Evolutionary conservation across 2,113 vertebrate genomes (phyloP).

Genomic region (Mirounga angustirostris): DNA sequence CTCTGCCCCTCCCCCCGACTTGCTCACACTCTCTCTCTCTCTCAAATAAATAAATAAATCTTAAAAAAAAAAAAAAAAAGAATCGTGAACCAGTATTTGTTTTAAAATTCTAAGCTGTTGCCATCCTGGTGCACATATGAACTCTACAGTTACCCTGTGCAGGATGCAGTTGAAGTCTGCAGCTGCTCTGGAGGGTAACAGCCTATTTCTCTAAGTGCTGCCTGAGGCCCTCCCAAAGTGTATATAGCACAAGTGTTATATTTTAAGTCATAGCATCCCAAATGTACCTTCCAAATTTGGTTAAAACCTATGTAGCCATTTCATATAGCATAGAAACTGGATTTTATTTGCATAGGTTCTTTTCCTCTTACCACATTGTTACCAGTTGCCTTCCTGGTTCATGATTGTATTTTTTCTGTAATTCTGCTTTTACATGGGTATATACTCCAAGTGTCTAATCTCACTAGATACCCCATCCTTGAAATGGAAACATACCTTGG

Average conservation of each 20-base stretch:
- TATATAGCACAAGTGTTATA: background rate
- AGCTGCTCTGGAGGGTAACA: background rate
- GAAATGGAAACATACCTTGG: background rate
- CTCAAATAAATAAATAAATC: background rate
- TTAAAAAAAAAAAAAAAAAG: background rate
- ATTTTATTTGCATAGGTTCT: background rate
- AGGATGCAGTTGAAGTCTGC: background rate
- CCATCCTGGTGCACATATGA: background rate
- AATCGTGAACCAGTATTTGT: background rate
- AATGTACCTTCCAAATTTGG: background rate
- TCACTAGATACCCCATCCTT: background rate
- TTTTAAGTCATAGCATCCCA: background rate
- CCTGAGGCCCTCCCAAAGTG: background rate
- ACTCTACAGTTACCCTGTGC: background rate
- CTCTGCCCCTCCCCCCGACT: background rate
- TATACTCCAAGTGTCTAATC: background rate
- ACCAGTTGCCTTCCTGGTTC: background rate
- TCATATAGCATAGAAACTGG: background rate
- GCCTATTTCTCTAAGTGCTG: background rate
- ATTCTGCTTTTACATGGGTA: background rate
- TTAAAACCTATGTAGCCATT: conserved; percentile 2
- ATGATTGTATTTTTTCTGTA: background rate
- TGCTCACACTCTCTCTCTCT: background rate
- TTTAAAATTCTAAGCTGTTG: background rate
- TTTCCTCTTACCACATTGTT: background rate